A percentile compares a stretch with the other conserved stretches of the same genome.
Evolutionary conservation across 2,888 invertebrate species (phyloP).

Genomic region (Amphipoea oculea): DNA sequence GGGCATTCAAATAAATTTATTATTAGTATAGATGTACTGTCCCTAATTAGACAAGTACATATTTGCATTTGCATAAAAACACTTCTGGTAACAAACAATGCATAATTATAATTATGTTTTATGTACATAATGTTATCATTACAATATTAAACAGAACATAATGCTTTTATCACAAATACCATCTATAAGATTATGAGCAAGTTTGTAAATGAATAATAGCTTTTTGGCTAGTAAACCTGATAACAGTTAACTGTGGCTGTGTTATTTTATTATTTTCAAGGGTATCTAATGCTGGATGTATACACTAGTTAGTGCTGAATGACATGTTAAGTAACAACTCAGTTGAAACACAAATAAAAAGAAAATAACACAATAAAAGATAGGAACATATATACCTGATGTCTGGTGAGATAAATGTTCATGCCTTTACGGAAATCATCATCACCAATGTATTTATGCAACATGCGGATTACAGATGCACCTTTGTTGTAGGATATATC

Average conservation of each 20-base stretch:
- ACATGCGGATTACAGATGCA: constrained; percentile 98
- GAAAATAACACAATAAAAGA: not conserved
- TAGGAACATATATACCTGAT: constrained; percentile 88
- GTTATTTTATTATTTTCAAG: not conserved
- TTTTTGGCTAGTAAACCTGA: not conserved
- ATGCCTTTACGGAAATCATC: constrained; percentile 98
- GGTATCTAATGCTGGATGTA: not conserved
- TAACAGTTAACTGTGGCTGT: not conserved
- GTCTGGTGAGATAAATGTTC: constrained; percentile 96
- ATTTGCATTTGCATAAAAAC: not conserved
- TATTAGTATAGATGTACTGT: not conserved
- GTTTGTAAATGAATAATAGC: not conserved
- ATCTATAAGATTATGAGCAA: not conserved
- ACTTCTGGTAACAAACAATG: not conserved
- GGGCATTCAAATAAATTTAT: not conserved
- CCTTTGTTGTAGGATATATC: constrained; percentile 99
- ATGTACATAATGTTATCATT: constrained; percentile 18
- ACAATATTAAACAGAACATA: constrained; percentile 21
- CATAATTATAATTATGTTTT: not conserved
- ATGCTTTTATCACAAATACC: constrained; percentile 16
- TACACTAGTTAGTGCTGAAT: not conserved
- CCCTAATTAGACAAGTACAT: not conserved
- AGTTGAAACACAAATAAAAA: not conserved
- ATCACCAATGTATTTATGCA: constrained; percentile 98
- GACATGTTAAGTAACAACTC: not conserved